Evolutionary conservation across 2,797 vertebrate genomes (phyloP).

Genomic region (Acipenser oxyrinchus): DNA sequence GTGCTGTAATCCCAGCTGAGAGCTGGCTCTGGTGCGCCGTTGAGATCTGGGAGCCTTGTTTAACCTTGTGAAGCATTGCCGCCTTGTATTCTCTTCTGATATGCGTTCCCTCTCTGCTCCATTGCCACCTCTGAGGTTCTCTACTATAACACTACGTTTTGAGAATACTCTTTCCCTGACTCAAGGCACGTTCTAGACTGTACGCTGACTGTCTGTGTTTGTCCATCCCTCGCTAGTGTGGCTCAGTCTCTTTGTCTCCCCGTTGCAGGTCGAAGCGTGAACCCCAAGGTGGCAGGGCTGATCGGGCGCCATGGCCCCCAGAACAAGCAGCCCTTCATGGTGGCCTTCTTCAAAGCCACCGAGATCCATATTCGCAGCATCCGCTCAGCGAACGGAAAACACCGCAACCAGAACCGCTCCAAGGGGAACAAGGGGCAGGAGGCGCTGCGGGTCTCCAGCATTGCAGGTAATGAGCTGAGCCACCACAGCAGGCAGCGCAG

Average conservation of each 20-base stretch:
- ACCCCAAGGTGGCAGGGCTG: constrained; percentile 82
- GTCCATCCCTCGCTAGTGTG: too few species aligned
- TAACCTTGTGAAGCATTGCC: too few species aligned
- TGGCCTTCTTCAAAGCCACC: constrained; percentile 96
- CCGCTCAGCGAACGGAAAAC: constrained; percentile 74
- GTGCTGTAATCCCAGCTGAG: too few species aligned
- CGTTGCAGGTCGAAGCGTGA: constrained; percentile 81
- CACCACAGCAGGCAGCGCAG: too few species aligned
- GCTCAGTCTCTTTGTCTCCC: constrained; percentile 36
- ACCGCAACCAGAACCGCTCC: constrained; percentile 80
- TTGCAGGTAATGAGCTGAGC: constrained; percentile 67
- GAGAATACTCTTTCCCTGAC: too few species aligned
- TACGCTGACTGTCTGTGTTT: too few species aligned
- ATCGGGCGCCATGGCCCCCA: constrained; percentile 86
- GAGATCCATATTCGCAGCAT: constrained; percentile 90
- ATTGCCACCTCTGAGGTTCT: too few species aligned
- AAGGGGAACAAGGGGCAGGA: constrained; percentile 86
- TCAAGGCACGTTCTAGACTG: too few species aligned
- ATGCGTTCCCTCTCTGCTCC: too few species aligned
- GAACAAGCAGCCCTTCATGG: constrained; percentile 97
- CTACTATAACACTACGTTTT: background rate
- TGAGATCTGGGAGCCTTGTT: too few species aligned
- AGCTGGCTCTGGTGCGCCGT: too few species aligned
- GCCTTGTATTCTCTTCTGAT: too few species aligned
- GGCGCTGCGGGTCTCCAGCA: constrained; percentile 76